Percentiles rank a stretch among this genome's conserved stretches.
phyloP scores from a whole-genome alignment of 1,140 invertebrate genomes.

The Drosophila albomicans region DNA sequence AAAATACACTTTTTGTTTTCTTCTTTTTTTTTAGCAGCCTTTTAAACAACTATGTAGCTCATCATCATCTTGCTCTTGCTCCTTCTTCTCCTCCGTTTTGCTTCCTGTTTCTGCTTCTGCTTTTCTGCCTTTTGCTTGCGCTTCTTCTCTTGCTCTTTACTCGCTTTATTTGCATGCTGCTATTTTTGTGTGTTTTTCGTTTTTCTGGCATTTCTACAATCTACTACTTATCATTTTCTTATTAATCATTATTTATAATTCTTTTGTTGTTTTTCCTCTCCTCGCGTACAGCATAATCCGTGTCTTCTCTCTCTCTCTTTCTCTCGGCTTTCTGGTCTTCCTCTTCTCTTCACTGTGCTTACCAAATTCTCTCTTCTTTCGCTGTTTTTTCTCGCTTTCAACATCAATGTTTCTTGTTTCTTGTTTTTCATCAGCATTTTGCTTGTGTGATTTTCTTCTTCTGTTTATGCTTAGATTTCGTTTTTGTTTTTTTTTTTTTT shows the following conservation, averaged over 20 bases:
- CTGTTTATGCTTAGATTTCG: conserved; percentile 23
- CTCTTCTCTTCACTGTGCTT: conserved; percentile 2
- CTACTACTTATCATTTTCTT: conserved; percentile 4
- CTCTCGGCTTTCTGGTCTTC: background rate
- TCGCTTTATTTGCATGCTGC: background rate
- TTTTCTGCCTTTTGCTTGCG: background rate
- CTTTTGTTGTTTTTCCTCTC: conserved; percentile 5
- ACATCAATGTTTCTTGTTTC: background rate
- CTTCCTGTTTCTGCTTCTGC: background rate
- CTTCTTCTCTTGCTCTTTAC: background rate
- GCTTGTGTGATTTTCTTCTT: conserved; percentile 16
- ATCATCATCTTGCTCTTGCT: conserved; percentile 11
- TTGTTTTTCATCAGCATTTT: background rate
- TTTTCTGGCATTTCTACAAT: background rate
- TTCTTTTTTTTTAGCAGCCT: conserved; percentile 61
- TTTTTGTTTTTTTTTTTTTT: conserved; percentile 43
- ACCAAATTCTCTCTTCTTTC: background rate
- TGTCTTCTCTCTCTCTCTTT: background rate
- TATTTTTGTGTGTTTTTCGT: no score
- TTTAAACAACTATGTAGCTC: conserved; percentile 70
- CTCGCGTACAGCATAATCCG: conserved; percentile 14
- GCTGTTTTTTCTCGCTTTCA: conserved; percentile 1
- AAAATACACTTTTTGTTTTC: background rate
- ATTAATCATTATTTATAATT: background rate
- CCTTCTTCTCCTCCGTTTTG: background rate